Evolutionary conservation across 2,888 invertebrate genomes (phyloP), one percentile per base, ranked within the genome.

Genomic region (Drosophila borborema): DNA sequence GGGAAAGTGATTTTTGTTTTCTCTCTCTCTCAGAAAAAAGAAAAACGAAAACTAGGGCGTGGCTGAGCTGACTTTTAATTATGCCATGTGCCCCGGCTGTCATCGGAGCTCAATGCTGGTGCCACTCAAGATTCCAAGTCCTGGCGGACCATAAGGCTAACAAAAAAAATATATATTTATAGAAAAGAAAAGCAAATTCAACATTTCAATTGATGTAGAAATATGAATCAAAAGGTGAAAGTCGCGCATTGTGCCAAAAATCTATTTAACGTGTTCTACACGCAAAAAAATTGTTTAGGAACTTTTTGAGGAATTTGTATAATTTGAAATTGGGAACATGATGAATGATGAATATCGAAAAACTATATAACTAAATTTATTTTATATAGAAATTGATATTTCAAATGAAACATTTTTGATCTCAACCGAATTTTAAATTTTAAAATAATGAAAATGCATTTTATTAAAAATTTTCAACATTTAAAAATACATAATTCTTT

Each of bases 21-120:
- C 31, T n/a, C 20, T 18, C 18, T 18, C 18, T 4, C 28, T 28
- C 28, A 28, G 28, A 8, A n/a, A 43, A 40, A 41, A 8, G n/a
- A n/a, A n/a, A 41, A n/a, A 51, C 51, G 9, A 38, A 48, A 55
- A 41, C 4, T 40, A 55, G 51, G 74, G 81, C 74, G 74, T 74
- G 70, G 66, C 72, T 31, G n/a, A 3, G 70, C 76, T 89, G 86
- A 86, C 89, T 90, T 86, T 61, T 54, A 74, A 75, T 58, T 71
- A 64, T 54, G 46, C 48, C 43, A 31, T 64, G 12, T 55, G 28
- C 48, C 4, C 9, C 41, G 72, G 23, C 80, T 86, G 85, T 85
- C 85, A 85, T 67, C 59, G 58, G 18, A 20, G 10, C 41, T 81
- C 38, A 83, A 86, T 89, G 64, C 73, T 61, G 54, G 45, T 73